These are phyloP conservation scores for Camponotus fellah DNA, from an alignment of 2,888 invertebrate species.

Conservation along the genomic window DNA sequence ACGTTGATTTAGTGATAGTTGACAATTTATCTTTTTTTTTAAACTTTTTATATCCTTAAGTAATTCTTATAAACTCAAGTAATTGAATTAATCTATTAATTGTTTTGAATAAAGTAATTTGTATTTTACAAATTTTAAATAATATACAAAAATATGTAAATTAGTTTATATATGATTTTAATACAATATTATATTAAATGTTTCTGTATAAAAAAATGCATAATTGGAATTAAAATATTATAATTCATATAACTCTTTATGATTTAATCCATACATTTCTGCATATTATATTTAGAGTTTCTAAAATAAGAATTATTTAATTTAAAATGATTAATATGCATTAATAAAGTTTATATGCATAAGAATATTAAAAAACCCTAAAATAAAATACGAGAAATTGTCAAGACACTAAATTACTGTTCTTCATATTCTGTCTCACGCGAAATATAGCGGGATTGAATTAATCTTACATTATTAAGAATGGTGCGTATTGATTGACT, in stretches of 20 bases:
- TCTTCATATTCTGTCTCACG: slow-evolving; percentile 31
- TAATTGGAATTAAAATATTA: background rate
- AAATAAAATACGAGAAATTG: background rate
- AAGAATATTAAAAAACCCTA: slow-evolving; percentile 8
- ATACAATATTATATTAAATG: background rate
- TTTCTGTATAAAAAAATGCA: background rate
- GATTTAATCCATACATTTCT: background rate
- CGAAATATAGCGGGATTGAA: slow-evolving; percentile 53
- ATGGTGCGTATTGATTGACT: slow-evolving; percentile 52
- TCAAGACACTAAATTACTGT: slow-evolving; percentile 58
- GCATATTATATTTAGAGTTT: background rate
- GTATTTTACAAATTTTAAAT: background rate
- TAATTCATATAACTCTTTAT: background rate
- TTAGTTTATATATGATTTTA: background rate
- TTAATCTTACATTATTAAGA: slow-evolving; percentile 42
- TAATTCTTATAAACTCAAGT: background rate
- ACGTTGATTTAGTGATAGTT: background rate
- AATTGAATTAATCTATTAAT: background rate
- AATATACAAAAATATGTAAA: background rate
- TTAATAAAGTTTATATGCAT: background rate
- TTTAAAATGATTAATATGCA: background rate
- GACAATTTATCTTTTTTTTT: background rate
- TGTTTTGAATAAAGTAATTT: background rate
- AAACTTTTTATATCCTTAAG: background rate
- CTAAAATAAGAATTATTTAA: background rate